These are phyloP conservation scores for Cromileptes altivelis DNA, from an alignment of 2,113 vertebrate genomes.

Conservation along the genomic window DNA sequence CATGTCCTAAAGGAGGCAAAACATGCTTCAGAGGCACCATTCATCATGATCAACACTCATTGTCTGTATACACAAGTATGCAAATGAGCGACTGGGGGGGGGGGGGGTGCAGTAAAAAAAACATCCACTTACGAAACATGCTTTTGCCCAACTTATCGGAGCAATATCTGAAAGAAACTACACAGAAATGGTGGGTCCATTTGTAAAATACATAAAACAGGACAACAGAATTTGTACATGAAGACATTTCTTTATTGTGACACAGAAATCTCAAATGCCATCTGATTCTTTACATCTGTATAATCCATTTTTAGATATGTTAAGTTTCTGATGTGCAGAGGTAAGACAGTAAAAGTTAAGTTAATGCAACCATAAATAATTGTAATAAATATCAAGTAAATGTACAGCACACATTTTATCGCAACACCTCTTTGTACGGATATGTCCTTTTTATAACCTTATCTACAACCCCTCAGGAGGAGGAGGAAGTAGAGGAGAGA, in stretches of 20 bases:
- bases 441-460: slow-evolving; percentile 78
- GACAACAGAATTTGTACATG: slow-evolving; percentile 72
- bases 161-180: neutral
- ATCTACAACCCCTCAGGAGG: slow-evolving; percentile 37
- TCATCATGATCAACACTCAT: slow-evolving; percentile 1
- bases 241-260: slow-evolving; percentile 89
- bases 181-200: neutral
- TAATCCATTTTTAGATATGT: slow-evolving; percentile 90
- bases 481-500: slow-evolving; percentile 71
- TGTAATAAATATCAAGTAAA: slow-evolving; percentile 99
- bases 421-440: slow-evolving; percentile 82
- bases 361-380: slow-evolving; percentile 99
- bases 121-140: neutral
- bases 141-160: slow-evolving; percentile 9
- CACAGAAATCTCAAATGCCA: slow-evolving; percentile 84
- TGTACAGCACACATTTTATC: slow-evolving; percentile 90
- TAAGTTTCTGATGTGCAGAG: slow-evolving; percentile 87
- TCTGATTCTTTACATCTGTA: slow-evolving; percentile 86
- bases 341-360: slow-evolving; percentile 91
- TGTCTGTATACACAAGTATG: neutral
- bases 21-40: neutral
- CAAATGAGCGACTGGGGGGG: neutral
- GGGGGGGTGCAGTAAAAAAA: neutral
- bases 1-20: slow-evolving; percentile 34
- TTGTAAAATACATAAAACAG: neutral